Base-by-base conservation (phyloP, 2,113 vertebrate species). In the Nestor notabilis region DNA sequence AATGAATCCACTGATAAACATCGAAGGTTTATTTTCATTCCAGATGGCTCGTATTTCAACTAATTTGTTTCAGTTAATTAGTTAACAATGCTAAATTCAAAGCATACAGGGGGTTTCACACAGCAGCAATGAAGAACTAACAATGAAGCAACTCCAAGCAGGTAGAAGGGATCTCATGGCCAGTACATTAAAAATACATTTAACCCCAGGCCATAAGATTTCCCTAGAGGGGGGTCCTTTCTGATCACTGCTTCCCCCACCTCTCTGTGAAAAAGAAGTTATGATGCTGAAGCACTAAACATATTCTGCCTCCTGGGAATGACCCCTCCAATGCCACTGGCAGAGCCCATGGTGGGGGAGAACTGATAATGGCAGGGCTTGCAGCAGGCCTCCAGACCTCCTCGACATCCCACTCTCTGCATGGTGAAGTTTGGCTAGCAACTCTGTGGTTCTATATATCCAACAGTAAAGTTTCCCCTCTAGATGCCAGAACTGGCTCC, bases 1-100 rank as follows among this genome's bases (percentile, higher is more conserved):
- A 97, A 84, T 39, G 53, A 84, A 86, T 53, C 90, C 37, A 23
- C 81, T 95, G 89, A 88, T 72, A 92, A 92, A 90, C 70, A 55
- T 3, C 24, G 79, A 96, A 89, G 82, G 87, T 89, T 97, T 94
- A 85, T 97, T 98, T 98, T 95, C 95, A 96, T 96, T 97, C 96
- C 97, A 98, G 97, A 98, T 98, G 96, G 96, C 85, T 98, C 95
- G 86, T 85, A 91, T 90, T 97, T 96, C 94, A 89, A 95, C 92
- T 97, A 94, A 97, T 98, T 97, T 97, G 95, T 97, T 97, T 96
- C 95, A 97, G 94, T 93, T 97, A 96, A 97, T 96, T 97, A 97
- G 91, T 55, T 95, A 97, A 95, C 68, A 93, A 82, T 84, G 82
- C 39, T 96, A 95, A 96, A 97, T 82, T 93, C 83, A 90, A 61